Conservation (phyloP, 2,797 vertebrate genomes). For the Acrossocheilus fasciatus region DNA sequence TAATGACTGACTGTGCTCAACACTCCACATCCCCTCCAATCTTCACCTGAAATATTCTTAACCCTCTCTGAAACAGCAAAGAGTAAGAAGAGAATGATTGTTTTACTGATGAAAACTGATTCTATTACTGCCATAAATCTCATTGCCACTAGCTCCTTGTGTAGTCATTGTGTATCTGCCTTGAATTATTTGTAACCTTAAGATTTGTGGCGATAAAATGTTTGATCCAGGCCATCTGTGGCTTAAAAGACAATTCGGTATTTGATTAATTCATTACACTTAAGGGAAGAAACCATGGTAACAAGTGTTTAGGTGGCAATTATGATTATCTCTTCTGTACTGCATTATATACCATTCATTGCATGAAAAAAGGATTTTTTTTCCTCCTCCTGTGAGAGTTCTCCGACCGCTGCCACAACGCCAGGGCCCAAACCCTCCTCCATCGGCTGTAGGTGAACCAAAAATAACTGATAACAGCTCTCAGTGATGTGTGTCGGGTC, state of each 20-base stretch:
- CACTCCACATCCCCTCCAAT: neutral
- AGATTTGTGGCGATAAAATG: slow-evolving; percentile 30
- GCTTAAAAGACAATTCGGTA: slow-evolving; percentile 24
- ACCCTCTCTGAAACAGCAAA: slow-evolving; percentile 8
- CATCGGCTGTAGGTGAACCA: no score
- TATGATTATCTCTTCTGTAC: slow-evolving; percentile 2
- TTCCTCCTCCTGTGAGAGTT: no score
- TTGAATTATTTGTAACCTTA: slow-evolving; percentile 38
- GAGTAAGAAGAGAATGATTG: slow-evolving; percentile 15
- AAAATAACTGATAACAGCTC: no score
- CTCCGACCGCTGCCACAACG: no score
- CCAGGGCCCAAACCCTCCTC: no score
- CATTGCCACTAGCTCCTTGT: neutral
- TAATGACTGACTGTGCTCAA: neutral
- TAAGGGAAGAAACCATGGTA: slow-evolving; percentile 42
- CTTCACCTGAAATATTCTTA: slow-evolving; percentile 28
- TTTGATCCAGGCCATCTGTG: slow-evolving; percentile 46
- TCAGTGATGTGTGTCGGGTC: no score
- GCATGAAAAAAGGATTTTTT: no score
- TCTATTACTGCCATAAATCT: slow-evolving; percentile 10
- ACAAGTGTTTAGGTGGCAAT: slow-evolving; percentile 19
- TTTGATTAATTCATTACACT: slow-evolving; percentile 43
- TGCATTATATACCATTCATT: neutral
- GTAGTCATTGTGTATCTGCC: slow-evolving; percentile 12
- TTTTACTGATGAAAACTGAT: slow-evolving; percentile 43